Conservation (phyloP, 2,113 vertebrate genomes). For the Colinus virginianus region DNA sequence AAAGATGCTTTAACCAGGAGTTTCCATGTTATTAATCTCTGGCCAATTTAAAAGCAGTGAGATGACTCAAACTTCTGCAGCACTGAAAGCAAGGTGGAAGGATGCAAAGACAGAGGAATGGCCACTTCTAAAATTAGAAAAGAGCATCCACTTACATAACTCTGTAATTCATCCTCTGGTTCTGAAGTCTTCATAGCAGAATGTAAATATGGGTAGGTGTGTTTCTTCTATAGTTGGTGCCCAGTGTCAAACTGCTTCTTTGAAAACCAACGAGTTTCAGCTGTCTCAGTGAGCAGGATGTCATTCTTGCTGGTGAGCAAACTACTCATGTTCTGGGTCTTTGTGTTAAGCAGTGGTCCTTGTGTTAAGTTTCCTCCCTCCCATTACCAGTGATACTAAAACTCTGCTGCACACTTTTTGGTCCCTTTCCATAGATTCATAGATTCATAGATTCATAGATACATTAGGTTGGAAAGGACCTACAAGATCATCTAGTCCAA, state of each 20-base stretch:
- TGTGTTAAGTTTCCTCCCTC: neutral
- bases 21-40: neutral
- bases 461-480: too few relatives aligned
- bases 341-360: accelerated
- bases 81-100: neutral
- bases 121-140: neutral
- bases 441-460: too few relatives aligned
- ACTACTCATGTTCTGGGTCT: neutral
- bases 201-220: neutral
- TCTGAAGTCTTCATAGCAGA: neutral
- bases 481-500: too few relatives aligned
- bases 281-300: neutral
- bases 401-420: neutral
- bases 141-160: accelerated
- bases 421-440: neutral
- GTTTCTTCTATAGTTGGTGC: too few relatives aligned
- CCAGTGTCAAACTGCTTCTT: neutral
- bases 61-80: neutral
- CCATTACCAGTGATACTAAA: neutral
- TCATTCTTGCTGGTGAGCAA: neutral
- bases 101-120: neutral
- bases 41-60: neutral
- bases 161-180: neutral
- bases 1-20: neutral
- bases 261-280: accelerated